A percentile compares a stretch with the other conserved stretches of the same genome.
Evolutionary conservation across 2,797 vertebrate genomes (phyloP).

Genomic region (Pachyuromys duprasi): DNA sequence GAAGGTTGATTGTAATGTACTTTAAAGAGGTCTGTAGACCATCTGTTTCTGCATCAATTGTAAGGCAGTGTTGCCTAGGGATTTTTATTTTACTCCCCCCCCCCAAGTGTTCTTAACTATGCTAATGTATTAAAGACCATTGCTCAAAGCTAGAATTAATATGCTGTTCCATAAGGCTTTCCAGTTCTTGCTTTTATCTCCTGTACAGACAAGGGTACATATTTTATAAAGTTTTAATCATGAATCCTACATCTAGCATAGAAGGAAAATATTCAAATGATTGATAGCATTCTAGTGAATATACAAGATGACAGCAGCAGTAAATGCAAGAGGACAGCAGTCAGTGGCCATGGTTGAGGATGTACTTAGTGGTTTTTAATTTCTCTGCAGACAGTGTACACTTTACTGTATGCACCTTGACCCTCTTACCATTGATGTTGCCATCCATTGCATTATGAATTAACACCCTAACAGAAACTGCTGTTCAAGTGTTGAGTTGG

Average conservation of each 20-base stretch:
- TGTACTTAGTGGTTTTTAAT: background rate
- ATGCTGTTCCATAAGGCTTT: background rate
- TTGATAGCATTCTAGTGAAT: background rate
- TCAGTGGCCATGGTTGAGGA: background rate
- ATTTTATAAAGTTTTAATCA: slow-evolving; percentile 8
- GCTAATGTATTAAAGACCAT: background rate
- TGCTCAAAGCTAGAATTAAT: slow-evolving; percentile 45
- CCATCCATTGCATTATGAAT: background rate
- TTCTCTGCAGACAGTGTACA: background rate
- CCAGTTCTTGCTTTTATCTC: background rate
- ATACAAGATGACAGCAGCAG: background rate
- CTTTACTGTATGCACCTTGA: background rate
- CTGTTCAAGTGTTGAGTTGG: background rate
- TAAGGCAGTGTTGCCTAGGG: background rate
- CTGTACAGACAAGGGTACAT: background rate
- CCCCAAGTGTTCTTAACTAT: background rate
- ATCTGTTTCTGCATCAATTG: background rate
- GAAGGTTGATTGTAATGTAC: slow-evolving; percentile 27
- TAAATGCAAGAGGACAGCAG: background rate
- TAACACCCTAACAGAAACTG: background rate
- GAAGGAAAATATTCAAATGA: background rate
- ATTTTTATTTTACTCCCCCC: slow-evolving; percentile 10
- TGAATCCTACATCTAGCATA: background rate
- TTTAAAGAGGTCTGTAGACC: slow-evolving; percentile 33
- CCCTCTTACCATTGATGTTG: background rate